Conservation (phyloP, 2,888 invertebrate species). For the Drosophila demipolita region DNA sequence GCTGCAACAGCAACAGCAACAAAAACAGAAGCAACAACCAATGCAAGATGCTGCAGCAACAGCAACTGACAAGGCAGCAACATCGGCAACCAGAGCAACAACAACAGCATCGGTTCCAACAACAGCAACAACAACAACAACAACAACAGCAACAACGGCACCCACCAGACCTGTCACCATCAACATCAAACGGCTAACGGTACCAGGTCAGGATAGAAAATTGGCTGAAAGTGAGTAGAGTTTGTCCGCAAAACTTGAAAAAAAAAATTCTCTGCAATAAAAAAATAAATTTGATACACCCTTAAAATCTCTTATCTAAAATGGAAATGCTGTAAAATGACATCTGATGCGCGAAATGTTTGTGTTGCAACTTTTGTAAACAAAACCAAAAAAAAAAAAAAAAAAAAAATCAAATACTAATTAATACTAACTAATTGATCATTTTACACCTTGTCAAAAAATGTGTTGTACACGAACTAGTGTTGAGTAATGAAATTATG, state of each 20-base stretch:
- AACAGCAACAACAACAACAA: conserved; percentile 5
- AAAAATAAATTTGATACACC: conserved; percentile 58
- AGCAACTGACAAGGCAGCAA: conserved; percentile 37
- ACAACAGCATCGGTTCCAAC: conserved; percentile 40
- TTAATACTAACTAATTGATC: conserved; percentile 56
- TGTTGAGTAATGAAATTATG: conserved; percentile 51
- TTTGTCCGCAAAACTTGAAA: conserved; percentile 70
- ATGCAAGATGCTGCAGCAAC: conserved; percentile 31
- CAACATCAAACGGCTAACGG: conserved; percentile 81
- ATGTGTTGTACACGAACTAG: conserved; percentile 62
- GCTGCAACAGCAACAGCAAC: conserved; percentile 60
- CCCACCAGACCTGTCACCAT: conserved; percentile 68
- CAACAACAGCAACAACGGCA: conserved; percentile 48
- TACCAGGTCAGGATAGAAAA: conserved; percentile 85
- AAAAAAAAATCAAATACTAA: conserved; percentile 26
- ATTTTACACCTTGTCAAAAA: conserved; percentile 68
- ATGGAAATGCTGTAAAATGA: conserved; percentile 75
- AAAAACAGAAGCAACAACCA: conserved; percentile 25
- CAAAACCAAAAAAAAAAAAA: conserved; percentile 41
- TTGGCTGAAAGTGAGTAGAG: conserved; percentile 85
- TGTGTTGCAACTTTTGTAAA: conserved; percentile 79
- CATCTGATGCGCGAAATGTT: conserved; percentile 76
- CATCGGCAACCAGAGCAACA: conserved; percentile 40
- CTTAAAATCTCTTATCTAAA: conserved; percentile 48
- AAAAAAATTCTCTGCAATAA: conserved; percentile 51